Conservation (phyloP, 2,888 invertebrate genomes). For the Epirrhoe tristata region DNA sequence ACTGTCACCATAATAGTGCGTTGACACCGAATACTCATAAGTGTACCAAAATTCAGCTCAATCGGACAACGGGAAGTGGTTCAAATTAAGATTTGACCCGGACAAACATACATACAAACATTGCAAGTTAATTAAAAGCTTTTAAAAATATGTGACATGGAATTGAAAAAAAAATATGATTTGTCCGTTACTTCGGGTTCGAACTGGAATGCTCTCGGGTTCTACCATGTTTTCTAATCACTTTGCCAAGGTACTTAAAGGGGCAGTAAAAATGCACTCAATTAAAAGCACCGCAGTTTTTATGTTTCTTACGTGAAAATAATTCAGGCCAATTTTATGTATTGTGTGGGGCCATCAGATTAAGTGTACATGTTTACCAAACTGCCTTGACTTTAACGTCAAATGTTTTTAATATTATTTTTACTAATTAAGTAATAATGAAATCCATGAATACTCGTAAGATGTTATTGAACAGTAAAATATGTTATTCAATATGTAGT, state of each 20-base stretch:
- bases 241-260: constrained; percentile 5
- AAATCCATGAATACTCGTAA: too few relatives aligned
- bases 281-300: constrained; percentile 3
- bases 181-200: constrained; percentile 41
- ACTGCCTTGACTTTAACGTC: not conserved
- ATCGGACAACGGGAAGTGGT: too few relatives aligned
- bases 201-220: constrained; percentile 32
- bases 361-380: not conserved
- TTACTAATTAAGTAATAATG: too few relatives aligned
- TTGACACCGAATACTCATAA: too few relatives aligned
- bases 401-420: too few relatives aligned
- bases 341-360: constrained; percentile 3
- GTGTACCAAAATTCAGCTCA: too few relatives aligned
- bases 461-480: too few relatives aligned
- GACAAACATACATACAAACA: too few relatives aligned
- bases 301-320: not conserved
- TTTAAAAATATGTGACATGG: constrained; percentile 37
- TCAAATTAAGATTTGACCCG: too few relatives aligned
- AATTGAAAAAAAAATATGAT: constrained; percentile 38
- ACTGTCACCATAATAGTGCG: too few relatives aligned
- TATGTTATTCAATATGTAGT: too few relatives aligned
- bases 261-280: constrained; percentile 13
- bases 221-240: constrained; percentile 36
- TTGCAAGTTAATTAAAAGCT: too few relatives aligned
- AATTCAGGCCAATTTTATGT: not conserved